These are phyloP conservation scores for Cantharis rufa DNA, from an alignment of 2,888 invertebrate genomes.

Conservation along the genomic window DNA sequence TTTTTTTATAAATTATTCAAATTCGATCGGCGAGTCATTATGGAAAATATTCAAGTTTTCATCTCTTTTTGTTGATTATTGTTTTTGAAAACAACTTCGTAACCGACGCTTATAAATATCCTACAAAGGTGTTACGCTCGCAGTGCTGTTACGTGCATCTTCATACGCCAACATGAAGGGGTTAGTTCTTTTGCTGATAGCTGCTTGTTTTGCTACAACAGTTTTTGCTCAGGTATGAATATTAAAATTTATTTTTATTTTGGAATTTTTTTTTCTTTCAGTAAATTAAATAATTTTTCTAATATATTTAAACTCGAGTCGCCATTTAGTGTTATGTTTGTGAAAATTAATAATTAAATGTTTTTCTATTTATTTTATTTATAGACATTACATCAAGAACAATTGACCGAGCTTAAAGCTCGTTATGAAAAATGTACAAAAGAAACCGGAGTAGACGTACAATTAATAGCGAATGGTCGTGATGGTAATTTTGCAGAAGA, in stretches of 20 bases:
- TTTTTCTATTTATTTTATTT: not conserved
- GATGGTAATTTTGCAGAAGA: slow-evolving; percentile 52
- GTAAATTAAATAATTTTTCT: no score
- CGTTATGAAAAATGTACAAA: slow-evolving; percentile 40
- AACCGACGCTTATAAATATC: not conserved
- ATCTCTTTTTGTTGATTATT: not conserved
- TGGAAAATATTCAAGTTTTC: not conserved
- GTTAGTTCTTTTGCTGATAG: not conserved
- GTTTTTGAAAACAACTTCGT: not conserved
- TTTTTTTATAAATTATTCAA: not conserved
- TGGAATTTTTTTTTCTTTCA: no score
- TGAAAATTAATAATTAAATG: no score
- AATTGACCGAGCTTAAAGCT: slow-evolving; percentile 36
- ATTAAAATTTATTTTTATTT: not conserved
- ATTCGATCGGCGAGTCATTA: not conserved
- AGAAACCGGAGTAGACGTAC: slow-evolving; percentile 48
- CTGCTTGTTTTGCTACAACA: not conserved
- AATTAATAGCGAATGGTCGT: slow-evolving; percentile 48
- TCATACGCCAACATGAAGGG: not conserved
- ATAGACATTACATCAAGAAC: slow-evolving; percentile 37
- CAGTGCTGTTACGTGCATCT: not conserved
- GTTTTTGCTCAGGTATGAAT: not conserved
- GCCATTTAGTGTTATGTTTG: no score
- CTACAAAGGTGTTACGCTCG: not conserved
- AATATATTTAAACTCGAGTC: no score